Evolutionary conservation across 2,797 vertebrate species (phyloP).

Genomic region (Typhlichthys subterraneus): DNA sequence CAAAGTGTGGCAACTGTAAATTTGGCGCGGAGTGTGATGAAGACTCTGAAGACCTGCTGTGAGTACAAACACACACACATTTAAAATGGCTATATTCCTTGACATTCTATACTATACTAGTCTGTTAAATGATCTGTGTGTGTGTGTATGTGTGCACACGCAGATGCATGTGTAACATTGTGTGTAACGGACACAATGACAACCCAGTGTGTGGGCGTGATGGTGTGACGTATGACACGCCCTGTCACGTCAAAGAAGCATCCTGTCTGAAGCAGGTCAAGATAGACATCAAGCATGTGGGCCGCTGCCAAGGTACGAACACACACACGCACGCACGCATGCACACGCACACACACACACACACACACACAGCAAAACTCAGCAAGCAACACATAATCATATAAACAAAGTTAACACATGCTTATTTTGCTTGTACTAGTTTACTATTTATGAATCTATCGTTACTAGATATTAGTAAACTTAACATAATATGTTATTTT

Average conservation of each 20-base stretch:
- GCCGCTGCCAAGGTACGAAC: conserved; percentile 88
- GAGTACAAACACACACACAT: conserved; percentile 55
- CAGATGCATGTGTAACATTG: conserved; percentile 98
- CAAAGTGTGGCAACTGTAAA: conserved; percentile 95
- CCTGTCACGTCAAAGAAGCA: conserved; percentile 94
- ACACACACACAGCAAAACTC: background rate
- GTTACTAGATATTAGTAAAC: too few relatives aligned
- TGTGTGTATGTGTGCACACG: conserved; percentile 16
- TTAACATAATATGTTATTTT: too few relatives aligned
- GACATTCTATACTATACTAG: background rate
- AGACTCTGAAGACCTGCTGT: conserved; percentile 95
- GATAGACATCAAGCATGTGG: conserved; percentile 94
- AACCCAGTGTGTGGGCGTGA: conserved; percentile 95
- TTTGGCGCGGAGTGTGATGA: conserved; percentile 98
- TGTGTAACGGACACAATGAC: conserved; percentile 97
- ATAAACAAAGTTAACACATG: too few relatives aligned
- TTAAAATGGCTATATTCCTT: background rate
- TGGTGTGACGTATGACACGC: conserved; percentile 93
- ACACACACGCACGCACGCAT: conserved; percentile 2
- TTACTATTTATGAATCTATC: background rate
- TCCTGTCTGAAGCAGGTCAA: conserved; percentile 96
- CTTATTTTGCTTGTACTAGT: too few relatives aligned
- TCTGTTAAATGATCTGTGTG: background rate
- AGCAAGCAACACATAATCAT: background rate
- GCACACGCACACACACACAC: conserved; percentile 4